Conservation (phyloP, 2,113 vertebrate species). For the Epinephelus lanceolatus region DNA sequence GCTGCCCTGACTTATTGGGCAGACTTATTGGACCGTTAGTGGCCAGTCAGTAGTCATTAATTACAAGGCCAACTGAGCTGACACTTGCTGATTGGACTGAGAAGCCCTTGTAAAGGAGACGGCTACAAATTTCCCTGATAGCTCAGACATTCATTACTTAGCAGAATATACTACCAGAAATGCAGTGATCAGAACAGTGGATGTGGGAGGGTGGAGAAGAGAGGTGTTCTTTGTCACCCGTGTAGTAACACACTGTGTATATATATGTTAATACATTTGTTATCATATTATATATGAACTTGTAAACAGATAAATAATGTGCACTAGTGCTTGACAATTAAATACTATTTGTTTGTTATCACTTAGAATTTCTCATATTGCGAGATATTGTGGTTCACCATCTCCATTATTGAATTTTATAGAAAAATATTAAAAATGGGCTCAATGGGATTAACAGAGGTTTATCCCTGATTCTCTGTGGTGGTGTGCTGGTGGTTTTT, state of each 20-base stretch:
- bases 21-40: constrained; percentile 65
- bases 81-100: constrained; percentile 69
- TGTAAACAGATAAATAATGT: not conserved
- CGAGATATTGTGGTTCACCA: not conserved
- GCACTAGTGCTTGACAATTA: not conserved
- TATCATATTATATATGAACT: not conserved
- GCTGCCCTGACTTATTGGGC: constrained; percentile 38
- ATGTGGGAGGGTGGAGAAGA: not conserved
- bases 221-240: not conserved
- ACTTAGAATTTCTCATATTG: not conserved
- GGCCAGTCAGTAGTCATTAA: constrained; percentile 77
- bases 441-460: not conserved
- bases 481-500: not conserved
- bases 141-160: constrained; percentile 63
- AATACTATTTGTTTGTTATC: not conserved
- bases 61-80: constrained; percentile 65
- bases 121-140: constrained; percentile 74
- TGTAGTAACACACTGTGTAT: not conserved
- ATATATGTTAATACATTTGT: not conserved
- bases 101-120: constrained; percentile 69
- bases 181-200: constrained; percentile 2
- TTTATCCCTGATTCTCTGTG: not conserved
- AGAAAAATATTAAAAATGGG: not conserved
- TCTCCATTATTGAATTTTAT: not conserved
- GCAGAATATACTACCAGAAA: constrained; percentile 41